Conservation (phyloP, 2,113 vertebrate genomes). For the Gallinago undulata region DNA sequence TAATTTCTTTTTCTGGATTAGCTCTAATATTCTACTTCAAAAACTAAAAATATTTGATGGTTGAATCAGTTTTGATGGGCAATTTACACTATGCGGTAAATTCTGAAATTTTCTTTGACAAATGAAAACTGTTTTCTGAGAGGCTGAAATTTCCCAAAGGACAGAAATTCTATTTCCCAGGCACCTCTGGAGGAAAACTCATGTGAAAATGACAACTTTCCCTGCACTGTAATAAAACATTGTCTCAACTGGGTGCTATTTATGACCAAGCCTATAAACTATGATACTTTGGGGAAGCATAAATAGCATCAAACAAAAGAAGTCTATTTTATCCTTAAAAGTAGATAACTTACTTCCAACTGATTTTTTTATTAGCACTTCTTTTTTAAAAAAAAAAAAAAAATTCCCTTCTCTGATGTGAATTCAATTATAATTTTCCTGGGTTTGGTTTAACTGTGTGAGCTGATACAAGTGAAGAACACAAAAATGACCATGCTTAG, state of each 20-base stretch:
- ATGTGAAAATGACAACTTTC: slow-evolving; percentile 12
- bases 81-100: neutral
- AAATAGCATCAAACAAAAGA: neutral
- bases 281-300: neutral
- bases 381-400: neutral
- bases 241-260: neutral
- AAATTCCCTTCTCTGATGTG: neutral
- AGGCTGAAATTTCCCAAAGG: slow-evolving; percentile 36
- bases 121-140: slow-evolving; percentile 20
- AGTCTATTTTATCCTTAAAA: neutral
- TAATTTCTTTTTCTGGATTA: neutral
- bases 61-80: neutral
- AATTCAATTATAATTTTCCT: neutral
- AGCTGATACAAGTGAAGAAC: neutral
- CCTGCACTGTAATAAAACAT: neutral
- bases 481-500: neutral
- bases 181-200: slow-evolving; percentile 10
- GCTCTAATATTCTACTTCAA: neutral
- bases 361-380: neutral
- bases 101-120: slow-evolving; percentile 25
- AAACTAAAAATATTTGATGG: neutral
- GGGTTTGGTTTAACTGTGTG: neutral
- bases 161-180: slow-evolving; percentile 23
- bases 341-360: neutral
- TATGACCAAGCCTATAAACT: neutral